Evolutionary conservation across 2,888 invertebrate genomes (phyloP).

Genomic region (Tridacna gigas): DNA sequence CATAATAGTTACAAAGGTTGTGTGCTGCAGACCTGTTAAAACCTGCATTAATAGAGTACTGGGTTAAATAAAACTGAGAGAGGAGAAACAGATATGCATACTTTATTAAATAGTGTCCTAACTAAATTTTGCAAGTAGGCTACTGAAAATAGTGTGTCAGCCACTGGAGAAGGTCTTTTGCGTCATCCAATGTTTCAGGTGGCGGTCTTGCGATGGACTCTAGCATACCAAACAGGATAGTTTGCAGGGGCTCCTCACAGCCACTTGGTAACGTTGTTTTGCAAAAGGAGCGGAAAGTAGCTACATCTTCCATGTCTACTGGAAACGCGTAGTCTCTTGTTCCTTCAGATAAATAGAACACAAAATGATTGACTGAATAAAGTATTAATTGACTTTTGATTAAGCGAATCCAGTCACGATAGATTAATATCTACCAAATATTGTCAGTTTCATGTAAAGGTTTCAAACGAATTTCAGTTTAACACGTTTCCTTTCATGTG

Average conservation of each 20-base stretch:
- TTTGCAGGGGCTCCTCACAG: conserved; percentile 33
- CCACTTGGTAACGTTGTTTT: conserved; percentile 25
- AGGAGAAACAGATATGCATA: background rate
- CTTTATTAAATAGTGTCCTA: background rate
- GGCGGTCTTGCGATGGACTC: conserved; percentile 21
- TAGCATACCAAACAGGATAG: conserved; percentile 27
- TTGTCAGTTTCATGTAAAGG: too few species aligned
- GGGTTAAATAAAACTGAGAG: background rate
- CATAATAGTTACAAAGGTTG: too few species aligned
- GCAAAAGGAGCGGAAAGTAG: conserved; percentile 11
- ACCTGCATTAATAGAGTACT: too few species aligned
- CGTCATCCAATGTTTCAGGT: conserved; percentile 29
- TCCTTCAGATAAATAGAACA: conserved; percentile 23
- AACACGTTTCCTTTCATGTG: too few species aligned
- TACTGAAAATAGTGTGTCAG: conserved; percentile 32
- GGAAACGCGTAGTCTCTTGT: conserved; percentile 30
- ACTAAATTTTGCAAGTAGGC: background rate
- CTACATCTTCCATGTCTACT: conserved; percentile 30
- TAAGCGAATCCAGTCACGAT: too few species aligned
- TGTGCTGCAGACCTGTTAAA: too few species aligned
- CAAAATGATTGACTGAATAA: too few species aligned
- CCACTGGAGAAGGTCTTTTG: conserved; percentile 29
- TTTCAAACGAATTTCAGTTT: too few species aligned
- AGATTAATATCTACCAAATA: too few species aligned
- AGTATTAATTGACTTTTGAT: too few species aligned